A percentile compares a stretch with the other conserved stretches of the same genome.
phyloP scores from a whole-genome alignment of 1,140 invertebrate species.

The Hylyphantes graminicola region DNA sequence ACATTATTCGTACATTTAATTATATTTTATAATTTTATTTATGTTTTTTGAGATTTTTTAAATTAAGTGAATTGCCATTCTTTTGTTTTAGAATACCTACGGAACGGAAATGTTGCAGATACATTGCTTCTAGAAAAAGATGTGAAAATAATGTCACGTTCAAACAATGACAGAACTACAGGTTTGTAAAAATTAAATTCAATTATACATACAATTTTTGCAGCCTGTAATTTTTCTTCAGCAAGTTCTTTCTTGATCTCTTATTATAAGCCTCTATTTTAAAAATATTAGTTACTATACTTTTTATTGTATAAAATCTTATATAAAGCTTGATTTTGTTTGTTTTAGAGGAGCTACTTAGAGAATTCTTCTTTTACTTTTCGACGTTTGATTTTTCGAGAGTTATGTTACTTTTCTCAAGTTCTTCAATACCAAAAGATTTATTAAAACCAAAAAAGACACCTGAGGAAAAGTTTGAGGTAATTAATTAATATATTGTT shows the following conservation, averaged over 20 bases:
- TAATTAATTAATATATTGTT: neutral
- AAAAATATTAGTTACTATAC: too few species aligned
- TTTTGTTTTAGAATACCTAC: conserved; percentile 38
- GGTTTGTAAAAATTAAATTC: conserved; percentile 5
- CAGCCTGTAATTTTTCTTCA: too few species aligned
- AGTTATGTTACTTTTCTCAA: conserved; percentile 7
- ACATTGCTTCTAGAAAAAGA: conserved; percentile 1
- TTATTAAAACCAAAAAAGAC: neutral
- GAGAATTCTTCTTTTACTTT: conserved; percentile 26
- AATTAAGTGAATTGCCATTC: neutral
- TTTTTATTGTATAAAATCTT: neutral
- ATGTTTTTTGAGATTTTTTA: neutral
- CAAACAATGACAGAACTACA: conserved; percentile 15
- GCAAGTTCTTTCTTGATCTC: too few species aligned
- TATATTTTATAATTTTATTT: neutral
- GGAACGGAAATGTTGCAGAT: conserved; percentile 2
- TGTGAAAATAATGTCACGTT: conserved; percentile 10
- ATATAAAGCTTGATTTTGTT: neutral
- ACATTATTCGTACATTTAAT: neutral
- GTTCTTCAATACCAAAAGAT: neutral
- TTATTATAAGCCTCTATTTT: too few species aligned
- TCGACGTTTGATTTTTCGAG: conserved; percentile 5
- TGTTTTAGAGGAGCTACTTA: conserved; percentile 28
- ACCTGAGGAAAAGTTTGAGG: conserved; percentile 17
- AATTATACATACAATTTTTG: too few species aligned